Evolutionary conservation across 64 coral and sea anemone genomes (phyloP).

Genomic region (Hydrozoanthus tunicans): DNA sequence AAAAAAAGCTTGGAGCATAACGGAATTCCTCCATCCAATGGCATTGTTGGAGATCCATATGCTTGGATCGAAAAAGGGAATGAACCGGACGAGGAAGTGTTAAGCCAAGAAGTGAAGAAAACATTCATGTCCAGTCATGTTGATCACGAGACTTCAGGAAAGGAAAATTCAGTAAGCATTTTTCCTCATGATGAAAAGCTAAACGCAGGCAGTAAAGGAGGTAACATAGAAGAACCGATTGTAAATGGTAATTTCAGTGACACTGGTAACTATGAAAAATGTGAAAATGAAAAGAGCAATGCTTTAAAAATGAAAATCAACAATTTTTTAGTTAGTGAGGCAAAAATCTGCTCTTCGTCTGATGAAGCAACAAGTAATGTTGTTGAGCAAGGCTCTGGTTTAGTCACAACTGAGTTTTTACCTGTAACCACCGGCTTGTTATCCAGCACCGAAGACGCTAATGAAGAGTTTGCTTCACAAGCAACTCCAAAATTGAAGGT

Average conservation of each 20-base stretch:
- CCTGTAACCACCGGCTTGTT: background rate
- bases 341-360: background rate
- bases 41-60: background rate
- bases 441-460: background rate
- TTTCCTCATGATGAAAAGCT: background rate
- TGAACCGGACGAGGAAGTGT: background rate
- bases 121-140: background rate
- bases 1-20: background rate
- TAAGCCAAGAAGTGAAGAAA: constrained; percentile 27
- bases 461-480: background rate
- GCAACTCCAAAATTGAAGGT: background rate
- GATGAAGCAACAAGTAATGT: background rate
- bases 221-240: background rate
- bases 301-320: background rate
- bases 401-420: background rate
- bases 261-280: background rate
- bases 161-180: background rate
- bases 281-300: background rate
- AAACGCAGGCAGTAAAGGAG: background rate
- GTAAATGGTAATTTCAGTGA: background rate
- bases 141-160: constrained; percentile 6
- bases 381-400: background rate
- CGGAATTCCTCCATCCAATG: background rate
- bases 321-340: background rate
- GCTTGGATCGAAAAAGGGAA: background rate